Evolutionary conservation across 2,888 invertebrate genomes (phyloP), one percentile per base, ranked within the genome.

Genomic region (Epicampocera succincta): DNA sequence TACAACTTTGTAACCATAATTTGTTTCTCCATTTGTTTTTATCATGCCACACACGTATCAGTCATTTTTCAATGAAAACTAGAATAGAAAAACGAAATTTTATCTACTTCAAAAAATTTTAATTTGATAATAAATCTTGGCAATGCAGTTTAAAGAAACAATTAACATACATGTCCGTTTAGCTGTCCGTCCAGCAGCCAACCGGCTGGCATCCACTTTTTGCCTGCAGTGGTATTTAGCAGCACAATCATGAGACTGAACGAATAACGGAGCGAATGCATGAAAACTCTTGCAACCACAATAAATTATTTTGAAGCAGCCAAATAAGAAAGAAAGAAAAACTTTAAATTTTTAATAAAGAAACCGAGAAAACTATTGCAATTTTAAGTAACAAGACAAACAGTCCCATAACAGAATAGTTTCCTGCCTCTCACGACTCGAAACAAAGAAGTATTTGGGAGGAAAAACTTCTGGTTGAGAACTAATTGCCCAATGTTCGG

Each of bases 111-210:
- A 44, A 74, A 69, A 72, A 71, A 71, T 42, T 74, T 82, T 78
- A 78, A 82, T 82, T 78, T 69, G 69, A 82, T 78, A 82, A 82
- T 82, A 82, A 82, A 82, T 82, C 82, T 82, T 82, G 60, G 74
- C 78, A 82, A 78, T 82, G 82, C 82, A 78, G 82, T 74, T 78
- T 71, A 78, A 78, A 69, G 69, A 77, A 82, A 82, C 77, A 77
- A 82, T 82, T 78, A 82, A 82, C 74, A 68, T 68, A 66, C 80
- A 68, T 65, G 50, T 75, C 42, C 38, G 46, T 40, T 56, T 42
- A 33, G n/a, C 13, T 54, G 52, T 54, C 44, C 13, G 63, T 42
- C 29, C 44, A 60, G 29, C 19, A 15, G 38, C 11, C 29, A 25
- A 42, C 17, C 21, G 44, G 52, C 44, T 25, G 40, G 8, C 63